A percentile compares a stretch with the other conserved stretches of the same genome.
These are phyloP conservation scores for Morpho deidamia DNA, from an alignment of 2,888 invertebrate species.

Conservation along the genomic window DNA sequence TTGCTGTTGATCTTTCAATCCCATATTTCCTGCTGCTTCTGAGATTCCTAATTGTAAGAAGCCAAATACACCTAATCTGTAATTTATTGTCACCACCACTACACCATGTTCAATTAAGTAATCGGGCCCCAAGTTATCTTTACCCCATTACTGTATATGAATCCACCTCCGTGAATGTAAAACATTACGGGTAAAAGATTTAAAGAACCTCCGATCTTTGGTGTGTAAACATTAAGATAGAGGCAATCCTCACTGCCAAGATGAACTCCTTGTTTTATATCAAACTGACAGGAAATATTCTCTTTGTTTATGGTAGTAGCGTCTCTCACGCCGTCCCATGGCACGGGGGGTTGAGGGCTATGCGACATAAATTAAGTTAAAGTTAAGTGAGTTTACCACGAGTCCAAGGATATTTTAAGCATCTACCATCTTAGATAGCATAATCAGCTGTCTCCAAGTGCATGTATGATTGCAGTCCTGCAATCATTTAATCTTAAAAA, in stretches of 20 bases:
- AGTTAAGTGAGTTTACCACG: too few species aligned
- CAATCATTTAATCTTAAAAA: too few species aligned
- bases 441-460: too few species aligned
- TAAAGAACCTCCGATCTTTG: slow-evolving; percentile 31
- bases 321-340: slow-evolving; percentile 64
- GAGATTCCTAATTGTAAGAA: slow-evolving; percentile 49
- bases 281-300: slow-evolving; percentile 36
- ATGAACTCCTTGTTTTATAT: slow-evolving; percentile 24
- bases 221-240: slow-evolving; percentile 52
- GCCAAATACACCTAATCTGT: slow-evolving; percentile 55
- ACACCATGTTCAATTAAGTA: slow-evolving; percentile 47
- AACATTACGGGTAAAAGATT: slow-evolving; percentile 46
- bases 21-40: slow-evolving; percentile 55
- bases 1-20: slow-evolving; percentile 51
- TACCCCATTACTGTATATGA: slow-evolving; percentile 44
- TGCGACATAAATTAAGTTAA: slow-evolving; percentile 21
- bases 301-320: slow-evolving; percentile 52
- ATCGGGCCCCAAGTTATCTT: slow-evolving; percentile 46
- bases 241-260: slow-evolving; percentile 56
- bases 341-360: slow-evolving; percentile 51
- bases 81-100: slow-evolving; percentile 59
- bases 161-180: slow-evolving; percentile 60
- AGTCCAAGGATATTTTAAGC: too few species aligned
- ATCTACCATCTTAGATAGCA: too few species aligned
- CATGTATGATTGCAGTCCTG: too few species aligned